A percentile compares a stretch with the other conserved stretches of the same genome.
Conservation (phyloP, 1,140 invertebrate genomes). For the Physella acuta region DNA sequence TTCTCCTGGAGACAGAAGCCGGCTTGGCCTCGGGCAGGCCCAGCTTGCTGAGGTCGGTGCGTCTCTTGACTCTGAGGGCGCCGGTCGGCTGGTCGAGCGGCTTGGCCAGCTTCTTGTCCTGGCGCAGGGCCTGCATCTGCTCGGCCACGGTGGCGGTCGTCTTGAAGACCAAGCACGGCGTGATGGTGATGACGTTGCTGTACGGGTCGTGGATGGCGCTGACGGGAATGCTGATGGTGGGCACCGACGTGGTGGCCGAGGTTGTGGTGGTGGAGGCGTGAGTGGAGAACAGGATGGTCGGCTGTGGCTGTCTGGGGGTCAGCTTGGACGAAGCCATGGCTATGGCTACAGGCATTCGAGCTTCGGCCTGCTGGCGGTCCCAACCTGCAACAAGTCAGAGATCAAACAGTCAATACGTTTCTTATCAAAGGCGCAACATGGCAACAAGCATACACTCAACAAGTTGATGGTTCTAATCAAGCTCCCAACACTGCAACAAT, state of each 20-base stretch:
- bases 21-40: slow-evolving; percentile 63
- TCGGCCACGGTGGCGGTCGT: slow-evolving; percentile 50
- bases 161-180: slow-evolving; percentile 46
- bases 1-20: slow-evolving; percentile 84
- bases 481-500: no score
- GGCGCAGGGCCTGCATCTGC: slow-evolving; percentile 45
- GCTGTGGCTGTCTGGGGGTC: slow-evolving; percentile 3
- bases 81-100: slow-evolving; percentile 36
- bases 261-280: neutral
- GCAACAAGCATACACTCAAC: no score
- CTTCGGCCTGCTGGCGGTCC: neutral
- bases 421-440: no score
- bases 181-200: slow-evolving; percentile 35
- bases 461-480: no score
- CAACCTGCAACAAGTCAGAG: neutral
- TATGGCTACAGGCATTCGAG: slow-evolving; percentile 7
- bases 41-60: slow-evolving; percentile 48
- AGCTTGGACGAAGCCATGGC: slow-evolving; percentile 11
- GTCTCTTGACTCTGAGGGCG: slow-evolving; percentile 48
- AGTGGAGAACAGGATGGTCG: neutral
- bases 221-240: slow-evolving; percentile 33
- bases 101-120: slow-evolving; percentile 38
- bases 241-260: neutral
- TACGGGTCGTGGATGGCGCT: slow-evolving; percentile 32
- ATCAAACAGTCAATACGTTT: no score